Percentiles rank a stretch among this genome's conserved stretches.
phyloP scores from a whole-genome alignment of 2,888 invertebrate species.

The Drosophila ustulata region DNA sequence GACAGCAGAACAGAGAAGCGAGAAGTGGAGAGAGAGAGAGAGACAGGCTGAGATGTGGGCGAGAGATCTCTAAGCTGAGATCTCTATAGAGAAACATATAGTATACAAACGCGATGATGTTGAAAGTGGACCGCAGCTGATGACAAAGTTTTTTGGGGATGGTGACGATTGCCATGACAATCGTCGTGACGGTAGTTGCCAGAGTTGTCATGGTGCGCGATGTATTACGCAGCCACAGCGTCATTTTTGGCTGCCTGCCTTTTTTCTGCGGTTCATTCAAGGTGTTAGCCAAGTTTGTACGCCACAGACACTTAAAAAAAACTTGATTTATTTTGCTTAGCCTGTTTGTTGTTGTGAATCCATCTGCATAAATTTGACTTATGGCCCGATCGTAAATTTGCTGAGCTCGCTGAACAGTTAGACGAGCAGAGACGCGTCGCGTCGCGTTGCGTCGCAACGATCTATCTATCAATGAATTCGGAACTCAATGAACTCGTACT shows the following conservation, averaged over 20 bases:
- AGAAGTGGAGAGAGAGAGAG: not conserved
- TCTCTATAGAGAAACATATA: slow-evolving; percentile 28
- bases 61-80: slow-evolving; percentile 27
- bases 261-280: slow-evolving; percentile 19
- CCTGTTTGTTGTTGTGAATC: slow-evolving; percentile 42
- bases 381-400: slow-evolving; percentile 62
- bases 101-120: slow-evolving; percentile 5
- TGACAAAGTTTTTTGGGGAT: slow-evolving; percentile 22
- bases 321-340: slow-evolving; percentile 65
- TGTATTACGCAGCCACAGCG: slow-evolving; percentile 14
- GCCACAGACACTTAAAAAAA: slow-evolving; percentile 39
- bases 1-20: slow-evolving; percentile 29
- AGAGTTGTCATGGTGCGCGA: slow-evolving; percentile 27
- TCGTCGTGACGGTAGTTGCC: slow-evolving; percentile 27
- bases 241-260: not conserved
- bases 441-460: slow-evolving; percentile 32
- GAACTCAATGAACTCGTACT: slow-evolving; percentile 64
- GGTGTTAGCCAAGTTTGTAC: slow-evolving; percentile 37
- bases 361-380: slow-evolving; percentile 76
- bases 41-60: slow-evolving; percentile 35
- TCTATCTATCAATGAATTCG: slow-evolving; percentile 76
- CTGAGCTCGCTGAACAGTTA: slow-evolving; percentile 40
- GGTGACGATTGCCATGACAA: slow-evolving; percentile 16
- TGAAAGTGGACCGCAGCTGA: slow-evolving; percentile 70
- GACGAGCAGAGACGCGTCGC: slow-evolving; percentile 11